Base-by-base conservation (phyloP, 2,888 invertebrate genomes). In the Leucophora obtusa region DNA sequence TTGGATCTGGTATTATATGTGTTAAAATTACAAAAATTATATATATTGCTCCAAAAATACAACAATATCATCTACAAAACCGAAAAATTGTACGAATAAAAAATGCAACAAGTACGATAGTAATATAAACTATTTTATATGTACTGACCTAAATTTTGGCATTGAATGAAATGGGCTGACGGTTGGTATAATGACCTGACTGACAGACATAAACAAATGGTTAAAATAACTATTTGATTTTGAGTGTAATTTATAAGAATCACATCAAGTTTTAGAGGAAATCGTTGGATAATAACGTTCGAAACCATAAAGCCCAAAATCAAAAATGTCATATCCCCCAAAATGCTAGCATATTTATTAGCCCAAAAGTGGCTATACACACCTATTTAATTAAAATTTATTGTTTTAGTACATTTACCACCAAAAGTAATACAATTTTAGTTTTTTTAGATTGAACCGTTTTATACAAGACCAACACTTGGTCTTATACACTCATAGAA, bases 141-240 rank as follows among this genome's bases (percentile, higher is more conserved):
- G 53, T 24, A 33, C 33, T 76, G 70, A 76, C 76, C 76, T 65
- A 65, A 59, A 59, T 76, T 51, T 63, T 70, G 54, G 54, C 47
- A 35, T 62, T 62, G 50, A 62, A 15, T 68, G 53, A 75, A 75
- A 60, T 54, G 51, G 51, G 17, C 51, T 63, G 56, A 60, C 51
- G 63, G 43, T n/a, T n/a, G 43, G 43, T 38, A 3, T 3, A 38
- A 11, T 28, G 28, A 14, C 1, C 38, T 2, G 38, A 38, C 11
- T 35, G 35, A 17, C 70, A 21, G 28, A 47, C 5, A 6, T n/a
- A n/a, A n/a, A 14, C 6, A n/a, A n/a, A 47, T 14, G n/a, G 43
- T 47, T 3, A 47, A 47, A 38, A 28, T 6, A 28, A n/a, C 0
- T 47, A 47, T 47, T 47, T 3, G 5, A 47, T n/a, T n/a, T n/a